Evolutionary conservation across 2,888 invertebrate genomes (phyloP), one percentile per base, ranked within the genome.

Genomic region (Drosophila affinis): DNA sequence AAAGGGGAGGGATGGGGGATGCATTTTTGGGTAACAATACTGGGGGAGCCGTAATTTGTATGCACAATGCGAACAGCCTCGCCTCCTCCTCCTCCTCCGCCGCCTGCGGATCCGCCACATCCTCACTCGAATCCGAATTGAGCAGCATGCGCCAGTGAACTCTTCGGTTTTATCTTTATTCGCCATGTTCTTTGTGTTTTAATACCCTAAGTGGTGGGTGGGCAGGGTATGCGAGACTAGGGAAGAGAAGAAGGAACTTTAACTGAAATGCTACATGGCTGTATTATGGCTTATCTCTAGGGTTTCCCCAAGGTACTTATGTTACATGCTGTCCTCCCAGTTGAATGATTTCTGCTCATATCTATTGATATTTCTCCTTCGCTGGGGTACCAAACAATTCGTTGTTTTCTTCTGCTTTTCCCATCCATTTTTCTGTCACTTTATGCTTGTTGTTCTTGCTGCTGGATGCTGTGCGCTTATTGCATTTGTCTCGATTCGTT

Each of bases 401-500:
- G 67, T 58, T 46, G 54, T 47, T 46, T 48, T 17, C 27, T 27
- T 27, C 12, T 27, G 21, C 48, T 61, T 62, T 75, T 58, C 51
- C 34, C 21, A 12, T 48, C 17, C 47, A 45, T 24, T 57, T 49
- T 46, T 48, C 27, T 49, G 29, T 49, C 39, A 34, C 48, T 10
- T 64, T 55, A 49, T 55, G 46, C 52, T 46, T 9, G 6, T 27
- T 32, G 47, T 57, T 44, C 29, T 65, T 52, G 18, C 1, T 21
- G 21, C 21, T 21, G 21, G 21, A 75, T 71, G 56, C 53, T 74
- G 60, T 73, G 61, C 82, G 85, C 86, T 86, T 86, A 85, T 88
- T 85, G 85, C 88, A 88, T 85, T 86, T 86, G 87, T 74, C 81
- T 81, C 88, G 84, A 85, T 87, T 88, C 88, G 88, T 87, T 88